These are phyloP conservation scores for Amblyornis subalaris DNA, from an alignment of 2,113 vertebrate genomes.

Conservation along the genomic window DNA sequence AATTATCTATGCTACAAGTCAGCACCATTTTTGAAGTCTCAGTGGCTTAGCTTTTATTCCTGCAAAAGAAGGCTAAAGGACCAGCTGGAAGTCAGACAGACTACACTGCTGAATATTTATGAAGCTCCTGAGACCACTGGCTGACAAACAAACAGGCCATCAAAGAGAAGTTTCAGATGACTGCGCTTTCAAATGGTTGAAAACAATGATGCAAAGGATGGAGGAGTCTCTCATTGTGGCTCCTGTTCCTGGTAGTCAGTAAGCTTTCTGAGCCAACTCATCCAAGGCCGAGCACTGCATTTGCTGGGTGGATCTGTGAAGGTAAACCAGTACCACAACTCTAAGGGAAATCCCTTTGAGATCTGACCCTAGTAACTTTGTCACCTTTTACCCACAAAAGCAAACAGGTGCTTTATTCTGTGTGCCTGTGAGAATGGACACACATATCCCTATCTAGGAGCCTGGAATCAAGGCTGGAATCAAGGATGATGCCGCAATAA, in stretches of 20 bases:
- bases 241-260: neutral
- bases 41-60: neutral
- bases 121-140: neutral
- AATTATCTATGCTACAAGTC: neutral
- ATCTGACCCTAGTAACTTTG: neutral
- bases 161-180: neutral
- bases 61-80: neutral
- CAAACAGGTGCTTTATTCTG: neutral
- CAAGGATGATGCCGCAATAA: neutral
- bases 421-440: neutral
- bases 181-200: neutral
- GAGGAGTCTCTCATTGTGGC: neutral
- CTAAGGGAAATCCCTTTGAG: neutral
- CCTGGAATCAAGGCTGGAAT: neutral
- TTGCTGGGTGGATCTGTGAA: neutral
- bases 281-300: neutral
- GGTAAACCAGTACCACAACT: neutral
- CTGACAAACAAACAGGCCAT: neutral
- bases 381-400: neutral
- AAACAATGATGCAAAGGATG: neutral
- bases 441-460: rapidly evolving
- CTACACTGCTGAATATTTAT: neutral
- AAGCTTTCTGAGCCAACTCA: neutral
- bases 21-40: neutral
- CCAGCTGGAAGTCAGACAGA: neutral